Base-by-base conservation (phyloP, 2,888 invertebrate genomes). In the Eupeodes luniger region DNA sequence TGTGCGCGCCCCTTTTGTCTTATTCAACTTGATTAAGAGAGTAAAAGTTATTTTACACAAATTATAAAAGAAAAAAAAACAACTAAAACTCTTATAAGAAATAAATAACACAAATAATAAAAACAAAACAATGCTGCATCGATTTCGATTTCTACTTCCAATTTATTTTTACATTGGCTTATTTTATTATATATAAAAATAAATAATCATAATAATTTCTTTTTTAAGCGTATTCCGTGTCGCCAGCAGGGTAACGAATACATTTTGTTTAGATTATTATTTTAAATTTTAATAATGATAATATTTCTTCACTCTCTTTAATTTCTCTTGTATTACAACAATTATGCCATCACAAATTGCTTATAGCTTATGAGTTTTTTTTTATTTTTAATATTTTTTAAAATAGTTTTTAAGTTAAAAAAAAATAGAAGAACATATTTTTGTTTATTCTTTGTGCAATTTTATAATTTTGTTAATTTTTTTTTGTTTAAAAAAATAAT, bases 1-100 rank as follows among this genome's bases (percentile, higher is more conserved):
- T 90, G 88, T 88, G 90, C 90, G 90, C 90, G 90, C 90, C 90
- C 90, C 88, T 89, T 89, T 90, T 89, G 86, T 89, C 86, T 90
- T 85, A 85, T 90, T 90, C 88, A 59, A 88, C 88, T 88, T 88
- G 85, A 85, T 88, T 81, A 74, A 88, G 62, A 88, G 62, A 62
- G 51, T 19, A 74, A 74, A 59, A 61, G 74, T 49, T 74, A 44
- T 62, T 75, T 34, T 49, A 66, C 14, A 66, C 12, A 3, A 59
- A 78, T 36, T 34, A 19, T 19, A 61, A 51, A 61, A 34, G 3
- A 12, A 49, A 57, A 6, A 74, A 5, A 64, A 72, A 72, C 19
- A 83, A 80, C 34, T 34, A 53, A 67, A 82, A 79, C 86, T 82
- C 85, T 85, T 61, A 75, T 53, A 75, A 59, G 59, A 40, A 78